Base-by-base conservation (phyloP, 1,140 invertebrate species). In the Rhynchophorus ferrugineus region DNA sequence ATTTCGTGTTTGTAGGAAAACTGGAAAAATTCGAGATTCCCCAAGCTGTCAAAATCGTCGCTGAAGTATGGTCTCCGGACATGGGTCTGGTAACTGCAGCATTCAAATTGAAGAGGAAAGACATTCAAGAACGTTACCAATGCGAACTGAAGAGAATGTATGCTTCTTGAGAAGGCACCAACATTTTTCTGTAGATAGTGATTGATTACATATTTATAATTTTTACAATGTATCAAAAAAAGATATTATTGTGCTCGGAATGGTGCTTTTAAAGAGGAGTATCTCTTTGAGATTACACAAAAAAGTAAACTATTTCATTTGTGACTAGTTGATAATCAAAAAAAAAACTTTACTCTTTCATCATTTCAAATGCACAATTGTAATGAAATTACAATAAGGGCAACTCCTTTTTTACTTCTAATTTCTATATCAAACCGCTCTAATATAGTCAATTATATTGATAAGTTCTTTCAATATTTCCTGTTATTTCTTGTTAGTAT, bases 1-100 rank as follows among this genome's bases (percentile, higher is more conserved):
- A 44, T 17, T 44, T 39, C 8, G 14, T 14, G 14, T 39, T 65
- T 70, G 0, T 62, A 89, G 86, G 83, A 61, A 84, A 88, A 64
- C 71, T 92, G 46, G 83, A 93, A 66, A 89, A 84, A 61, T 94
- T 89, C 69, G 95, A 98, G 73, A 84, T 96, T 44, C 95, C 95
- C 0, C 81, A 83, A n/a, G 91, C 87, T 2, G 80, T 97, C 5
- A 90, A 87, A 68, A 72, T 99, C 14, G 86, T 86, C 61, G 74
- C 83, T 17, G 94, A 97, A 62, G 83, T 90, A 37, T 98, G 95
- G 95, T 91, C 91, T 0, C 93, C 95, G 0, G 93, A 95, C 67
- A 90, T 88, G 79, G 94, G 93, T 33, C 78, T 98, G n/a, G 91
- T 91, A 0, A 98, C 95, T 11, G 95, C 95, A 58, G 94, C 95